Conservation (phyloP, 2,888 invertebrate species). For the Drosophila anceps region DNA sequence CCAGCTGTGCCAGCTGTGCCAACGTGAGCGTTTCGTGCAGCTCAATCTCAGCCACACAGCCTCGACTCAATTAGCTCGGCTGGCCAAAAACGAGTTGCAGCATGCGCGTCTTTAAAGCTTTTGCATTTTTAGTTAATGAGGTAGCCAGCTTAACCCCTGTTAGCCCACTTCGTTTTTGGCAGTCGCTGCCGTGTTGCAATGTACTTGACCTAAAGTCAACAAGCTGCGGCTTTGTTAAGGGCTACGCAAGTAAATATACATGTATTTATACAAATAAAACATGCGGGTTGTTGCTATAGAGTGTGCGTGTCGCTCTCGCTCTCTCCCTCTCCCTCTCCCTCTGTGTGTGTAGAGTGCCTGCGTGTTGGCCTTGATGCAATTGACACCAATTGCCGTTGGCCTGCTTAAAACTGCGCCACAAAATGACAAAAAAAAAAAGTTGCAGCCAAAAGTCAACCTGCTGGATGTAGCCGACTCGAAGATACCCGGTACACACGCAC, state of each 20-base stretch:
- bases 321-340: no score
- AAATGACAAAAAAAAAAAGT: not conserved
- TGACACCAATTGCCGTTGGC: slow-evolving; percentile 69
- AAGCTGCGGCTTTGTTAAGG: slow-evolving; percentile 21
- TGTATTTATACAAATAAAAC: slow-evolving; percentile 7
- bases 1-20: slow-evolving; percentile 1
- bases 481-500: not conserved
- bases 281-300: not conserved
- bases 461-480: not conserved
- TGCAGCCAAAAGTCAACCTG: not conserved
- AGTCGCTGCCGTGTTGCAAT: slow-evolving; percentile 11
- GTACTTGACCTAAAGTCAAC: slow-evolving; percentile 67
- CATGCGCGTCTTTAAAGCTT: slow-evolving; percentile 8
- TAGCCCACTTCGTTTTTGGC: slow-evolving; percentile 52
- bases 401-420: slow-evolving; percentile 37
- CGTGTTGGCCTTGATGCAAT: slow-evolving; percentile 65
- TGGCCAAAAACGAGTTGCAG: slow-evolving; percentile 12
- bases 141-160: slow-evolving; percentile 64
- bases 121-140: slow-evolving; percentile 56
- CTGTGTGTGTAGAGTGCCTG: not conserved
- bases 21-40: slow-evolving; percentile 8
- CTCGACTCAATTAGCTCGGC: slow-evolving; percentile 4
- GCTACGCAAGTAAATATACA: slow-evolving; percentile 17
- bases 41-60: slow-evolving; percentile 5
- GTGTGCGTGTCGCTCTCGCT: not conserved